These are phyloP conservation scores for Microcebus ravelobensis DNA, from an alignment of 2,113 vertebrate genomes.

Conservation along the genomic window DNA sequence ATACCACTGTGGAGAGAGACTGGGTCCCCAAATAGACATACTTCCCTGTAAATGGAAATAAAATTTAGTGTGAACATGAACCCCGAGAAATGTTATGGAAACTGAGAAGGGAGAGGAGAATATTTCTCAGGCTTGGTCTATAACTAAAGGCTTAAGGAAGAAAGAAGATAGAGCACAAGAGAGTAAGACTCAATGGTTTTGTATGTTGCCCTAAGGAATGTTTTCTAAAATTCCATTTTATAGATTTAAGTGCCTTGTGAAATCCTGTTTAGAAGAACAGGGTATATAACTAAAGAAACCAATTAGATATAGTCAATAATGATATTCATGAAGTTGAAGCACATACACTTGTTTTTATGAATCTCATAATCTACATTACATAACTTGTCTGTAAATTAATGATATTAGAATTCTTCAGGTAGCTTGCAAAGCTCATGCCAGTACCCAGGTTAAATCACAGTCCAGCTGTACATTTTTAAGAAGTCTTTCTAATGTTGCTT, in stretches of 20 bases:
- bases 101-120: not conserved
- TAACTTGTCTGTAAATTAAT: not conserved
- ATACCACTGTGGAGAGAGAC: not conserved
- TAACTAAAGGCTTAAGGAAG: not conserved
- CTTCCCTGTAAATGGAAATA: not conserved
- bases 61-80: not conserved
- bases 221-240: not conserved
- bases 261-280: not conserved
- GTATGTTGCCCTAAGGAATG: not conserved
- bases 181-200: not conserved
- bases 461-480: not conserved
- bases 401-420: not conserved
- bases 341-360: not conserved
- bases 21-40: not conserved
- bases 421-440: not conserved
- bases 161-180: not conserved
- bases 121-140: not conserved
- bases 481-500: conserved; percentile 21
- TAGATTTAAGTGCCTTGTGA: not conserved
- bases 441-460: not conserved
- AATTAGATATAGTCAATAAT: not conserved
- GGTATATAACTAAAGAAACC: not conserved
- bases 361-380: not conserved
- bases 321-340: not conserved
- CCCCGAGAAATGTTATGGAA: not conserved